Evolutionary conservation across 2,113 vertebrate genomes (phyloP), one percentile per base, ranked within the genome.

Genomic region (Zootoca vivipara): DNA sequence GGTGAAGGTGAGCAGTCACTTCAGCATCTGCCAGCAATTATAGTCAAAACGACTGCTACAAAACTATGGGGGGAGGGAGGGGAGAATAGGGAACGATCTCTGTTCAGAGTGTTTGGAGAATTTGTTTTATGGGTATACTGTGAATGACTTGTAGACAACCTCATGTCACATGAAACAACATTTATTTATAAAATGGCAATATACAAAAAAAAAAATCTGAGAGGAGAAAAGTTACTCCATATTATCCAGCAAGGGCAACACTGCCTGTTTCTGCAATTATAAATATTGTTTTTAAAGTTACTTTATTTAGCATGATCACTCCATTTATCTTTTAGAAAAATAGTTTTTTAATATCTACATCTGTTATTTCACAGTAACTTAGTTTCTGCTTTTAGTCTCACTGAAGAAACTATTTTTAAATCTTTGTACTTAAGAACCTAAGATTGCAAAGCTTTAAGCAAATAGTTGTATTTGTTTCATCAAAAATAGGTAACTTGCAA

Each of bases 361-460:
- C 78, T 28, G 2, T 96, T 92, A 95, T 91, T 93, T 93, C 89
- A 90, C 82, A 84, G 35, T 89, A 88, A 89, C 92, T 84, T 92
- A 73, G 91, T 87, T 96, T 95, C 88, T 95, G 93, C 92, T 95
- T 96, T 95, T 95, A 93, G 90, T 73, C 46, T 87, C 90, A 91
- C 87, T 86, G 87, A 92, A 93, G 24, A 65, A 78, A 89, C 28
- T 85, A 80, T 18, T 89, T 62, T 4, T 83, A 72, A 81, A 85
- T 67, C 62, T 4, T 78, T 82, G 28, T 92, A 91, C 82, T 89
- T 93, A 69, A 93, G 87, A 87, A 86, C 83, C 74, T 4, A 22
- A 88, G 89, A 88, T 88, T 93, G 24, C 38, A 88, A 89, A 80
- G 67, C 90, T 95, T 91, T 95, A 35, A 69, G 65, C 90, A 89